Evolutionary conservation across 2,113 vertebrate genomes (phyloP).

Genomic region (Phaethornis superciliosus): DNA sequence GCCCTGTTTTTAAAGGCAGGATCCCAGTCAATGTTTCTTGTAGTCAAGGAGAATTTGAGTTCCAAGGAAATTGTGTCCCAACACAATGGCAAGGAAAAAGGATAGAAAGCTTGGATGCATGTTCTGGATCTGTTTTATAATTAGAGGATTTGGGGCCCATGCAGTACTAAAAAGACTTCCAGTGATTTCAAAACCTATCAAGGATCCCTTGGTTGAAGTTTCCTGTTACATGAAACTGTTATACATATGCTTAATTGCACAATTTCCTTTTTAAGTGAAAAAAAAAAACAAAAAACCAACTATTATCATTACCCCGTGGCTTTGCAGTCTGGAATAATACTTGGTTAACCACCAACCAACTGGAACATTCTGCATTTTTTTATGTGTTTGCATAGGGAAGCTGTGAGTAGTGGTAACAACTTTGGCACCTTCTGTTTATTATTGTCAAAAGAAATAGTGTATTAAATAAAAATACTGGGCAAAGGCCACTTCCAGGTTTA

Average conservation of each 20-base stretch:
- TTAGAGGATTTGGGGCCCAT: neutral
- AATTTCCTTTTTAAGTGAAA: neutral
- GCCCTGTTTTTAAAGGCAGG: slow-evolving; percentile 7
- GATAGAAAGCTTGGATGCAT: neutral
- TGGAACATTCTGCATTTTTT: neutral
- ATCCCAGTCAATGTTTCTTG: slow-evolving; percentile 7
- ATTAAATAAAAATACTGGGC: neutral
- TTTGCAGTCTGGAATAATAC: neutral
- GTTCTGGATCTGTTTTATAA: neutral
- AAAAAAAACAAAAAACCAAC: neutral
- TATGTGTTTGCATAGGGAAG: neutral
- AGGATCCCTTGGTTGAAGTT: neutral
- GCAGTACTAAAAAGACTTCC: neutral
- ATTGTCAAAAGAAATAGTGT: neutral
- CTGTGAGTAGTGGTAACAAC: neutral
- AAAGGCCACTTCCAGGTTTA: neutral
- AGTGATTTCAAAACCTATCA: neutral
- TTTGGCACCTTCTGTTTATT: neutral
- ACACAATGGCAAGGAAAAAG: neutral
- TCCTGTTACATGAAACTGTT: neutral
- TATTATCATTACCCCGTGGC: neutral
- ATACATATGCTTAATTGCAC: neutral
- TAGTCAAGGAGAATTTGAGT: slow-evolving; percentile 23
- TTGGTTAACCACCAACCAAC: neutral
- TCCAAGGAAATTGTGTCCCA: neutral